Conservation (phyloP, 1,140 invertebrate species). For the Penaeus vannamei region DNA sequence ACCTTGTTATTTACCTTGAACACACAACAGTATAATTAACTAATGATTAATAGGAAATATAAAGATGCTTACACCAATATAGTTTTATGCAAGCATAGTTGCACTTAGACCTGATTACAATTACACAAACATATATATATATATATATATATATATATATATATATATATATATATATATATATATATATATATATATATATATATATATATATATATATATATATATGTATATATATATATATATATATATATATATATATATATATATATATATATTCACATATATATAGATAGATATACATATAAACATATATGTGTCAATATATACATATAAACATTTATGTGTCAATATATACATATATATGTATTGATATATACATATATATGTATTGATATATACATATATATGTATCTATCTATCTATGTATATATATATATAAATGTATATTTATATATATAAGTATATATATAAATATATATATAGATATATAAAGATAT, state of each 20-base stretch:
- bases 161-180: no score
- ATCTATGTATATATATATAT: conserved; percentile 40
- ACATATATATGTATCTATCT: conserved; percentile 59
- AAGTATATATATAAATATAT: no score
- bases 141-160: no score
- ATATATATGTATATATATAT: not conserved
- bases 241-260: not conserved
- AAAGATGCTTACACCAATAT: no score
- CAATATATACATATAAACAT: conserved; percentile 19
- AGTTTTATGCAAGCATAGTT: not conserved
- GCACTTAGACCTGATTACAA: not conserved
- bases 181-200: no score
- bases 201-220: no score
- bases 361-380: conserved; percentile 10
- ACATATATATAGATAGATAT: conserved; percentile 15
- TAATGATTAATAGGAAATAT: no score
- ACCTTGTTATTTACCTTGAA: no score
- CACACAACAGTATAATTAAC: no score
- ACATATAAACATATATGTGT: conserved; percentile 39
- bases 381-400: conserved; percentile 32
- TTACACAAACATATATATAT: no score
- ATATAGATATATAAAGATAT: no score
- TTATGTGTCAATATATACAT: conserved; percentile 42
- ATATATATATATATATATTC: not conserved
- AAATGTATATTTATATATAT: not conserved